These are phyloP conservation scores for Euproctis similis DNA, from an alignment of 2,888 invertebrate genomes.

Conservation along the genomic window DNA sequence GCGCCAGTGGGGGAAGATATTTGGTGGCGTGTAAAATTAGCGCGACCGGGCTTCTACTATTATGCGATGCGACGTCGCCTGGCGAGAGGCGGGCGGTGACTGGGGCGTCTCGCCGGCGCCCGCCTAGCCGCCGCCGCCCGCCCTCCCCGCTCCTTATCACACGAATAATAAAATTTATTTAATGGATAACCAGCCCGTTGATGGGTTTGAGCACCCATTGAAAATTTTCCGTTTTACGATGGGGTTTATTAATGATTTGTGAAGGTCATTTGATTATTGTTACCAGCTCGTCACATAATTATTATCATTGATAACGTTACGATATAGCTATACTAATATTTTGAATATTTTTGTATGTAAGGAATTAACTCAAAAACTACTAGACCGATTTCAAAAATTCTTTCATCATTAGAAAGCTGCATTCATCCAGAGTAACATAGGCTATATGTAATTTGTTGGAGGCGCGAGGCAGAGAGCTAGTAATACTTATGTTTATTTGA, in stretches of 20 bases:
- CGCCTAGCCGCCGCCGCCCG: conserved; percentile 54
- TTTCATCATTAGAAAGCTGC: no score
- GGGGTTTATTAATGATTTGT: conserved; percentile 49
- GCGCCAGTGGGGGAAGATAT: conserved; percentile 38
- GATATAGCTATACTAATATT: no score
- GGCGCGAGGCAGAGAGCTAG: no score
- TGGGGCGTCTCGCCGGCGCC: conserved; percentile 65
- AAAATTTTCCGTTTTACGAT: conserved; percentile 53
- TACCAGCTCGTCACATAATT: conserved; percentile 27
- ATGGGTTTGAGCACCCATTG: conserved; percentile 59
- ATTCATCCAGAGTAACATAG: no score
- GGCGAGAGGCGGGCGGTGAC: conserved; percentile 54
- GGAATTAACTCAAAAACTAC: no score
- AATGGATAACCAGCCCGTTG: conserved; percentile 63
- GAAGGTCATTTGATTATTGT: conserved; percentile 40
- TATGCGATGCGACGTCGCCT: conserved; percentile 45
- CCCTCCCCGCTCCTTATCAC: conserved; percentile 66
- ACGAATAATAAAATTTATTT: conserved; percentile 71
- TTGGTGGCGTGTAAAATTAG: conserved; percentile 61
- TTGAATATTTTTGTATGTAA: no score
- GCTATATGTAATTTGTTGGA: no score
- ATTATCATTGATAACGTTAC: no score
- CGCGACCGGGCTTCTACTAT: conserved; percentile 35
- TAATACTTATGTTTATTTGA: no score
- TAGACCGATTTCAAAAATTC: no score